phyloP scores from a whole-genome alignment of 2,888 invertebrate genomes.

The Lepas anatifera region DNA sequence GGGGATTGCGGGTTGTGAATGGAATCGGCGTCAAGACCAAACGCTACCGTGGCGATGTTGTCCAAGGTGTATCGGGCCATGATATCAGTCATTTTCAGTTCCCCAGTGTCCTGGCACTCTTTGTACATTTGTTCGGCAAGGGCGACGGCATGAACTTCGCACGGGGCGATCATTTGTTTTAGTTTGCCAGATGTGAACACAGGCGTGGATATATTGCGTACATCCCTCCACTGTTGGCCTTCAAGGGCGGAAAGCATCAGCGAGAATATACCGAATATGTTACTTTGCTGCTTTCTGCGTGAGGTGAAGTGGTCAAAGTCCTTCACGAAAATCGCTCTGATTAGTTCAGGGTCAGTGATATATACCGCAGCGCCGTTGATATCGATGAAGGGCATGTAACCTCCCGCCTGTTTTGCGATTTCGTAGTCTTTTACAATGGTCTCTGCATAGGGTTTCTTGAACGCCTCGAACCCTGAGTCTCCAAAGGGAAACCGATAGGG shows the following conservation, averaged over 20 bases:
- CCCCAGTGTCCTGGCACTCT: slow-evolving; percentile 10
- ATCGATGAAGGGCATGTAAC: background rate
- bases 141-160: slow-evolving; percentile 33
- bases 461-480: background rate
- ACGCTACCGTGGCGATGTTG: slow-evolving; percentile 40
- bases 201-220: slow-evolving; percentile 38
- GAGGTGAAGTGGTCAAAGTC: slow-evolving; percentile 30
- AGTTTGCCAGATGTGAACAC: slow-evolving; percentile 39
- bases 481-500: background rate
- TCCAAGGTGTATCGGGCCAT: slow-evolving; percentile 36
- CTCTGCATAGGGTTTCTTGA: background rate
- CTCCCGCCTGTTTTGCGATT: background rate
- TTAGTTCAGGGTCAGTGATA: slow-evolving; percentile 25
- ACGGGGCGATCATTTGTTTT: slow-evolving; percentile 36
- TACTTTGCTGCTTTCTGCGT: slow-evolving; percentile 25
- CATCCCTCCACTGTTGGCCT: slow-evolving; percentile 41
- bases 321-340: slow-evolving; percentile 30
- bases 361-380: slow-evolving; percentile 14
- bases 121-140: slow-evolving; percentile 33
- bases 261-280: slow-evolving; percentile 19
- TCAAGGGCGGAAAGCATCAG: background rate
- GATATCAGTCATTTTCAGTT: slow-evolving; percentile 21
- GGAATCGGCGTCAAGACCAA: slow-evolving; percentile 39
- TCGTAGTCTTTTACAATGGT: background rate
- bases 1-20: slow-evolving; percentile 34